Percentiles rank a stretch among this genome's conserved stretches.
Conservation (phyloP, 2,113 vertebrate genomes). For the Saccopteryx leptura region DNA sequence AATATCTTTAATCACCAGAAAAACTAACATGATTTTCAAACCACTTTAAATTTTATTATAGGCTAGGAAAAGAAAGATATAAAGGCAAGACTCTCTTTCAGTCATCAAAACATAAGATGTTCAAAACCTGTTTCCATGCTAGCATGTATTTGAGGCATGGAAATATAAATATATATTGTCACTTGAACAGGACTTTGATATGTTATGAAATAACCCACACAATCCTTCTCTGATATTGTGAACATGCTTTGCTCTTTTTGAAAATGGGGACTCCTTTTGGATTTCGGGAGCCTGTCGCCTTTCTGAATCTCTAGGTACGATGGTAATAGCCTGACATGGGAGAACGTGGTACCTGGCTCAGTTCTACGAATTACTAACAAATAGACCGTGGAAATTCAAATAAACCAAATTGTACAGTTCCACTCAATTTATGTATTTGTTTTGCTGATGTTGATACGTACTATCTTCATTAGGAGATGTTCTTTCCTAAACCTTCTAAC, state of each 20-base stretch:
- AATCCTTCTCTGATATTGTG: background rate
- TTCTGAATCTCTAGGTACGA: background rate
- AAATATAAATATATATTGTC: background rate
- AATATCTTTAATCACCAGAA: slow-evolving; percentile 20
- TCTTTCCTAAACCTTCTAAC: background rate
- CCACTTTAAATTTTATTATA: slow-evolving; percentile 34
- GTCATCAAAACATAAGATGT: background rate
- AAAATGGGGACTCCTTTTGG: background rate
- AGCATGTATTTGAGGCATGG: background rate
- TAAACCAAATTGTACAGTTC: background rate
- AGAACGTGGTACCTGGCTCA: background rate
- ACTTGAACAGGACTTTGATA: background rate
- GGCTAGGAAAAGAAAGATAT: background rate
- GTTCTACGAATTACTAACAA: background rate
- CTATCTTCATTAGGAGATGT: background rate
- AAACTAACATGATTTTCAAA: background rate
- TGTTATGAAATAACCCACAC: background rate
- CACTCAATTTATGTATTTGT: background rate
- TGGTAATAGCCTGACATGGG: background rate
- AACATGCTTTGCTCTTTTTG: background rate
- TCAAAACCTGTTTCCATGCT: background rate
- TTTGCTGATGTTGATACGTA: background rate
- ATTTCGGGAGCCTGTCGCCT: background rate
- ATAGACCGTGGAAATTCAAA: background rate
- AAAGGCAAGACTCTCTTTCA: background rate